Conservation (phyloP, 2,888 invertebrate species). For the Melanophora roralis region DNA sequence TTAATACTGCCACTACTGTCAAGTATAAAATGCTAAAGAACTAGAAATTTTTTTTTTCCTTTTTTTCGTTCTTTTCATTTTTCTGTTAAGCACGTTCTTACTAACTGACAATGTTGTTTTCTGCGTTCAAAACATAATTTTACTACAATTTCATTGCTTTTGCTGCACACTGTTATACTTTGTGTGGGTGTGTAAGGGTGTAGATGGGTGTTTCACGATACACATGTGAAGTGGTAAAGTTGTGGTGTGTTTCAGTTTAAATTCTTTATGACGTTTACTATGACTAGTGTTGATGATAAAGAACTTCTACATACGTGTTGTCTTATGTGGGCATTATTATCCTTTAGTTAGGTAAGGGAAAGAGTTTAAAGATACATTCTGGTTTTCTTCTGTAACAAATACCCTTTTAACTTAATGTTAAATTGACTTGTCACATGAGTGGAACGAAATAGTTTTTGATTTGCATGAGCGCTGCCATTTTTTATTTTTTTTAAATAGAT, state of each 20-base stretch:
- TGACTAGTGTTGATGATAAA: slow-evolving; percentile 54
- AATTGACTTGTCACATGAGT: too few relatives aligned
- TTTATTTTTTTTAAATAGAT: too few relatives aligned
- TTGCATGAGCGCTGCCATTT: too few relatives aligned
- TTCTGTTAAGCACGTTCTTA: slow-evolving; percentile 49
- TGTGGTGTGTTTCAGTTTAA: slow-evolving; percentile 34
- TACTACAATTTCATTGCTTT: background rate
- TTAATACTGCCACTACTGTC: slow-evolving; percentile 27
- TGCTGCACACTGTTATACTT: background rate
- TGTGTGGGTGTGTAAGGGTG: background rate
- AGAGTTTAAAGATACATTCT: background rate
- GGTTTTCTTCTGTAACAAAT: too few relatives aligned
- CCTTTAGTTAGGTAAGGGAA: slow-evolving; percentile 1
- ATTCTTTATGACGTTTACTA: slow-evolving; percentile 52
- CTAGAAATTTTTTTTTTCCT: slow-evolving; percentile 16
- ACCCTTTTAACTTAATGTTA: too few relatives aligned
- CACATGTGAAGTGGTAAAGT: background rate
- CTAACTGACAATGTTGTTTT: slow-evolving; percentile 53
- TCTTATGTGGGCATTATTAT: slow-evolving; percentile 28
- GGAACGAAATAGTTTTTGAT: too few relatives aligned
- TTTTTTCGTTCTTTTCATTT: background rate
- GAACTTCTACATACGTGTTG: slow-evolving; percentile 49
- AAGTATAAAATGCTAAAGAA: slow-evolving; percentile 39
- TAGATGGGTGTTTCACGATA: background rate
- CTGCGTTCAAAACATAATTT: slow-evolving; percentile 40